Conservation (phyloP, 2,113 vertebrate genomes). For the Todiramphus saurophagus region DNA sequence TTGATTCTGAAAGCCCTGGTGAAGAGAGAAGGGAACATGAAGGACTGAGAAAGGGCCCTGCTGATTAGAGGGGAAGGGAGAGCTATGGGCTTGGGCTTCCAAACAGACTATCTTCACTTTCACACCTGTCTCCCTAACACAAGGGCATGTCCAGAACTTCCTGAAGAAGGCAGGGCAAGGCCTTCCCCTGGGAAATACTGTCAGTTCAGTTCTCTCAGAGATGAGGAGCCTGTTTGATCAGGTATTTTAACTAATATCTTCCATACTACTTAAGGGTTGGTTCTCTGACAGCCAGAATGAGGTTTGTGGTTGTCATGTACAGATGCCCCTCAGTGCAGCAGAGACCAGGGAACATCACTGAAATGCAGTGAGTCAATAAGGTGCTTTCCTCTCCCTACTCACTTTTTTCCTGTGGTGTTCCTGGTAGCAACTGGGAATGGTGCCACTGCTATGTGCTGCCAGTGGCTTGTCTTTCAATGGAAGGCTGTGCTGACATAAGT, state of each 20-base stretch:
- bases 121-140: neutral
- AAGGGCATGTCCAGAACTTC: neutral
- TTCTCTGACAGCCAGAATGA: neutral
- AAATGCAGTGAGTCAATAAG: neutral
- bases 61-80: neutral
- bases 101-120: neutral
- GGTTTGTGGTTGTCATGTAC: fast-evolving
- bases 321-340: neutral
- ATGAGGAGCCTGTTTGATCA: neutral
- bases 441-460: neutral
- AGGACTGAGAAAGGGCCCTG: neutral
- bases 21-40: neutral
- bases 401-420: neutral
- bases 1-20: neutral
- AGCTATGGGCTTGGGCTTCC: neutral
- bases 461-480: neutral
- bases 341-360: neutral
- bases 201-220: neutral
- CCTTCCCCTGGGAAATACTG: neutral
- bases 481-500: neutral
- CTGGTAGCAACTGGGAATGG: neutral
- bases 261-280: neutral
- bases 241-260: neutral
- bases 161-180: neutral
- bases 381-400: neutral